phyloP scores from a whole-genome alignment of 1,140 invertebrate genomes.

The Drosophila arawakana region DNA sequence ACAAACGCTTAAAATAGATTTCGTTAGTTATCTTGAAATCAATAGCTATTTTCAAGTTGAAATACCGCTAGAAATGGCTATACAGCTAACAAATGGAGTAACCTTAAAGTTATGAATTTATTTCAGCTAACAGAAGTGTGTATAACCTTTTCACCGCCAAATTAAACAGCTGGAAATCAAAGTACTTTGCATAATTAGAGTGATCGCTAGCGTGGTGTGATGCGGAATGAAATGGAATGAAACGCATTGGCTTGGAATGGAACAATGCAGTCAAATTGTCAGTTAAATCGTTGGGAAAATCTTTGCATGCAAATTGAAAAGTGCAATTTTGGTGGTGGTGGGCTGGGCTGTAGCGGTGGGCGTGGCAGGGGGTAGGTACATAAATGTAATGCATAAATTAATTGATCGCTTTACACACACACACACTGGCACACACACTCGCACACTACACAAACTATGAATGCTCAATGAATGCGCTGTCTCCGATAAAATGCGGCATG shows the following conservation, averaged over 20 bases:
- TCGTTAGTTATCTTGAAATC: neutral
- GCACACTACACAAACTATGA: conserved; percentile 55
- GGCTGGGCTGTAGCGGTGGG: neutral
- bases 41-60: neutral
- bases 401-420: conserved; percentile 51
- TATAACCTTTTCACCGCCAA: neutral
- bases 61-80: neutral
- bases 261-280: conserved; percentile 20
- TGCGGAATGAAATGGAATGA: neutral
- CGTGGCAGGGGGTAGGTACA: neutral
- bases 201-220: neutral
- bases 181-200: conserved; percentile 3
- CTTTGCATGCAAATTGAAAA: conserved; percentile 64
- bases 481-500: conserved; percentile 47
- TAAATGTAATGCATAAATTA: conserved; percentile 81
- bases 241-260: conserved; percentile 17
- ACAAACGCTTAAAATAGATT: neutral
- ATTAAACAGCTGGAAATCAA: neutral
- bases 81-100: no score
- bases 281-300: conserved; percentile 28
- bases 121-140: no score
- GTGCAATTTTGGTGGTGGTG: conserved; percentile 4
- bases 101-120: no score
- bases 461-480: conserved; percentile 53
- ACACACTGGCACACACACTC: conserved; percentile 1